phyloP scores from a whole-genome alignment of 2,797 vertebrate species.

The Bufotes viridis region DNA sequence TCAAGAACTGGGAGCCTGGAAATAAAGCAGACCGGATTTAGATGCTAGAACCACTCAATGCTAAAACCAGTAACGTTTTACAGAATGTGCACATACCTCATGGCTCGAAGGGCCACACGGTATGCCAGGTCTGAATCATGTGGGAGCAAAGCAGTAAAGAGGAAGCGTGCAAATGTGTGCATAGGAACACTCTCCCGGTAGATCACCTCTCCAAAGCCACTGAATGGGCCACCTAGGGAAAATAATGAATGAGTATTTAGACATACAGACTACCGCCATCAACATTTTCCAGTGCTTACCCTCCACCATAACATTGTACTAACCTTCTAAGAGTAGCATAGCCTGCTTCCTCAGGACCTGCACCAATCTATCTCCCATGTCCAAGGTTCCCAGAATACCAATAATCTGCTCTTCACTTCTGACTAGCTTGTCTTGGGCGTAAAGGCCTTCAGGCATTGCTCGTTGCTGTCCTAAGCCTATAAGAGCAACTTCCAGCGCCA shows the following conservation, averaged over 20 bases:
- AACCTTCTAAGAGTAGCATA: constrained; percentile 71
- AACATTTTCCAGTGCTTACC: fast-evolving
- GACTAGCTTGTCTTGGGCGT: constrained; percentile 75
- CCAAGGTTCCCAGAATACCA: constrained; percentile 70
- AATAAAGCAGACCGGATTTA: neutral
- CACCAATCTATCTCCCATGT: constrained; percentile 71
- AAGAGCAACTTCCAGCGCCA: constrained; percentile 73
- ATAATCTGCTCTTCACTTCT: constrained; percentile 74
- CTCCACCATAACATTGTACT: neutral
- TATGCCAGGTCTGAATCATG: constrained; percentile 74
- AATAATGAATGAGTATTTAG: neutral
- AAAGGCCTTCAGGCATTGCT: constrained; percentile 71
- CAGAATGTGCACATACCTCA: constrained; percentile 66
- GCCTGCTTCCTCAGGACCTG: constrained; percentile 73
- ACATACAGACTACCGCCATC: neutral
- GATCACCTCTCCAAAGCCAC: constrained; percentile 75
- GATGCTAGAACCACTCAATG: neutral
- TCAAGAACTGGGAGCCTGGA: constrained; percentile 51
- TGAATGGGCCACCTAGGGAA: constrained; percentile 72
- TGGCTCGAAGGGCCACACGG: constrained; percentile 70
- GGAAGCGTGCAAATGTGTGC: constrained; percentile 75
- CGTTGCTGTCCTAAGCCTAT: constrained; percentile 75
- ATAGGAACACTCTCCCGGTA: constrained; percentile 75
- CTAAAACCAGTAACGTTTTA: neutral
- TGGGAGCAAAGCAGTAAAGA: constrained; percentile 72